Conservation (phyloP, 2,797 vertebrate species). For the Netta rufina region DNA sequence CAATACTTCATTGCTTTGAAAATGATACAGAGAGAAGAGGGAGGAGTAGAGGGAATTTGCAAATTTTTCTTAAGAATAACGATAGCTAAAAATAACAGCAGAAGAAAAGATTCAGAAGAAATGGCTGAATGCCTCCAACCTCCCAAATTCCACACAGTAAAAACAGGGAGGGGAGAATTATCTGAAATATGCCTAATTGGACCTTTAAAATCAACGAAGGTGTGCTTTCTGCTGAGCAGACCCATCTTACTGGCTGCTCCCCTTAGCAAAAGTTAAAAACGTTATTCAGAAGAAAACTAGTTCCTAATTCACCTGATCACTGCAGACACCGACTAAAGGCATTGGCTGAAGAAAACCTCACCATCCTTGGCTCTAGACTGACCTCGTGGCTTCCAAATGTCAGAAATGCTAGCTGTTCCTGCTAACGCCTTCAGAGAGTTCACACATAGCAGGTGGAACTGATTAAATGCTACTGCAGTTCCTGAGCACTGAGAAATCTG, state of each 20-base stretch:
- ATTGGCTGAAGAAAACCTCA: neutral
- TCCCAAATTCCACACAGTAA: neutral
- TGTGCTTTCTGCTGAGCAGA: neutral
- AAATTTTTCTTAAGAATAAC: neutral
- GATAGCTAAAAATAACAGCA: neutral
- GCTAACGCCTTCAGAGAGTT: neutral
- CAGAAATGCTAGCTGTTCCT: neutral
- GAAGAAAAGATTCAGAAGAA: neutral
- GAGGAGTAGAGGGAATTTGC: neutral
- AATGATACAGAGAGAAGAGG: neutral
- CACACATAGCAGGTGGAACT: neutral
- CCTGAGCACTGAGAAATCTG: slow-evolving; percentile 4
- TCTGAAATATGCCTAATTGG: neutral
- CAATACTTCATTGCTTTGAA: slow-evolving; percentile 14
- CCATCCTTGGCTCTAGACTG: neutral
- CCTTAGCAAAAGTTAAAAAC: neutral
- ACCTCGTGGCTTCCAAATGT: neutral
- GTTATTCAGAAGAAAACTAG: neutral
- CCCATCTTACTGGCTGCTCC: neutral
- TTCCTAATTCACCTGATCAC: neutral
- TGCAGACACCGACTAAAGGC: neutral
- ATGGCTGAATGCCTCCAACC: neutral
- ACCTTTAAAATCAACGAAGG: neutral
- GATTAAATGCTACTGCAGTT: neutral
- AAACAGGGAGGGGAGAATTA: neutral